Conservation (phyloP, 2,113 vertebrate genomes). For the Apteryx mantelli region DNA sequence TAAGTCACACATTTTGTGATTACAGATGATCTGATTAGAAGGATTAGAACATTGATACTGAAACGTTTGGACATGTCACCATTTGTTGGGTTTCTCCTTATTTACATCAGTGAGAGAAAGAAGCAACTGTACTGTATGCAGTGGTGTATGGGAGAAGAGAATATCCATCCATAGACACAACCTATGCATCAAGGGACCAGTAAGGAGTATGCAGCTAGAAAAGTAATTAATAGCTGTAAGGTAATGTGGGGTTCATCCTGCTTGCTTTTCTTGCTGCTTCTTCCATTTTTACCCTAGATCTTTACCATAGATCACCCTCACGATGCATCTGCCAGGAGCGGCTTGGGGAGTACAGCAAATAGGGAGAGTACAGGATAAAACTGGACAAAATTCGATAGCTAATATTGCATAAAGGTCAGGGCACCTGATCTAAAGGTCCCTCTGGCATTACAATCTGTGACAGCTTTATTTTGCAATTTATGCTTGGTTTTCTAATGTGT, state of each 20-base stretch:
- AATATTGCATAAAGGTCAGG: neutral
- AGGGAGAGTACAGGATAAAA: neutral
- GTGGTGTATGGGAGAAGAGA: neutral
- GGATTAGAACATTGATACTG: neutral
- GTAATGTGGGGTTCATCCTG: neutral
- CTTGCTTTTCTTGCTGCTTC: neutral
- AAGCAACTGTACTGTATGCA: neutral
- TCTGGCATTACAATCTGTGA: neutral
- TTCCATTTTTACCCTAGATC: neutral
- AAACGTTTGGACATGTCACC: neutral
- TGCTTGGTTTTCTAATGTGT: neutral
- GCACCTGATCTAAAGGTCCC: neutral
- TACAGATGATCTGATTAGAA: neutral
- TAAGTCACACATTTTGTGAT: neutral
- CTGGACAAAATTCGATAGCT: neutral
- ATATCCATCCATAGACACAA: neutral
- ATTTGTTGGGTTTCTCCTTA: neutral
- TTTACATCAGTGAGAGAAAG: neutral
- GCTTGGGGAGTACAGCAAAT: neutral
- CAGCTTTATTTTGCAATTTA: neutral
- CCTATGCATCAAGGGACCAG: neutral
- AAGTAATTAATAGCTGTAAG: neutral
- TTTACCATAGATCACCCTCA: neutral
- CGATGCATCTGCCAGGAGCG: neutral
- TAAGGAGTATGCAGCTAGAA: neutral